Conservation (phyloP, 1,140 invertebrate genomes). For the Armadillidium nasatum region DNA sequence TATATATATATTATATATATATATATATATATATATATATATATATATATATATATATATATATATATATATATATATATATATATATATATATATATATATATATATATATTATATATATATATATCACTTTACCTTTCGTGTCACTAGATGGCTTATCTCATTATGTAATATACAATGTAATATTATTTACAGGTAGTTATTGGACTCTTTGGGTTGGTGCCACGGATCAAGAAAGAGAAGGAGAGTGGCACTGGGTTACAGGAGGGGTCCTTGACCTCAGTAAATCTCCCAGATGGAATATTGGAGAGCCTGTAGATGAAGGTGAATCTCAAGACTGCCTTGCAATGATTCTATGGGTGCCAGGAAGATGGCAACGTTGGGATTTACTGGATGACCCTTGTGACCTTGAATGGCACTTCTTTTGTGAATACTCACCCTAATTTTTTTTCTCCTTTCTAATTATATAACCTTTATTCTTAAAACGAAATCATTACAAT, state of each 20-base stretch:
- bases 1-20: no score
- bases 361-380: neutral
- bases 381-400: neutral
- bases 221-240: neutral
- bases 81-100: no score
- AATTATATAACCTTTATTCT: no score
- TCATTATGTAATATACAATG: no score
- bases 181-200: neutral
- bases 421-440: neutral
- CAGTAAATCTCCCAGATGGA: neutral
- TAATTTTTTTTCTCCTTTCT: neutral
- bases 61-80: no score
- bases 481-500: no score
- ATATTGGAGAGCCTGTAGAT: neutral
- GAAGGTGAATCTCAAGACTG: neutral
- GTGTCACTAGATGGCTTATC: no score
- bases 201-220: slow-evolving; percentile 1
- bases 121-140: no score
- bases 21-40: no score
- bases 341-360: neutral
- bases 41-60: no score
- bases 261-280: neutral
- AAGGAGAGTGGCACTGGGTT: slow-evolving; percentile 1
- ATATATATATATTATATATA: no score
- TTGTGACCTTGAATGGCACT: neutral